A percentile compares a stretch with the other conserved stretches of the same genome.
Conservation (phyloP, 2,113 vertebrate genomes). For the Megatriorchis doriae region DNA sequence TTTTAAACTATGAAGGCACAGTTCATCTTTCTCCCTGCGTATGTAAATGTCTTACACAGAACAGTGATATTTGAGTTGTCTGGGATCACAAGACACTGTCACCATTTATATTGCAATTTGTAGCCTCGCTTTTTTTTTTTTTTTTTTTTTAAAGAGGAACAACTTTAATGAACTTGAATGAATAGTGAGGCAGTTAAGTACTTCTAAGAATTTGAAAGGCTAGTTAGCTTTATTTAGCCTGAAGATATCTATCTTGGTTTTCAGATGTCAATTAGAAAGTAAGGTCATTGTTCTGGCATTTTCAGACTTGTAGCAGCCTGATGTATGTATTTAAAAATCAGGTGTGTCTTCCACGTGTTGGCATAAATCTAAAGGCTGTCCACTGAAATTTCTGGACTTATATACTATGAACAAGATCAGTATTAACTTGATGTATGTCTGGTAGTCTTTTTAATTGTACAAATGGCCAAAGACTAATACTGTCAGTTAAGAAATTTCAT, state of each 20-base stretch:
- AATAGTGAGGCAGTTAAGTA: neutral
- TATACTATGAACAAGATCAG: neutral
- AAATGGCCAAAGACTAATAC: neutral
- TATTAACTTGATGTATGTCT: neutral
- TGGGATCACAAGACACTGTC: neutral
- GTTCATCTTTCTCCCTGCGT: neutral
- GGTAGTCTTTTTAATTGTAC: neutral
- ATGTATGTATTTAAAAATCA: neutral
- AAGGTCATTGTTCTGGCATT: neutral
- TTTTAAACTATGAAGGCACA: neutral
- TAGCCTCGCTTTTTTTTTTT: neutral
- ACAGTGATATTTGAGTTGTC: neutral
- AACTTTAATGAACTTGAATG: neutral
- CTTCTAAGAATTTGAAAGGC: neutral
- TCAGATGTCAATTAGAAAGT: neutral
- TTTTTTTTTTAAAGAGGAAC: neutral
- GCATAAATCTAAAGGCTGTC: neutral
- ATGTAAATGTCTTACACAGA: neutral
- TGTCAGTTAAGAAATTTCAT: neutral
- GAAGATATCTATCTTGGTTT: neutral
- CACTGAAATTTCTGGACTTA: neutral
- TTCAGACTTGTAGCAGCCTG: neutral
- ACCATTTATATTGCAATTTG: neutral
- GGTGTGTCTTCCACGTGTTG: neutral
- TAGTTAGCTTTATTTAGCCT: neutral